Percentiles rank a stretch among this genome's conserved stretches.
Evolutionary conservation across 2,797 vertebrate species (phyloP).

Genomic region (Leptoclinus maculatus): DNA sequence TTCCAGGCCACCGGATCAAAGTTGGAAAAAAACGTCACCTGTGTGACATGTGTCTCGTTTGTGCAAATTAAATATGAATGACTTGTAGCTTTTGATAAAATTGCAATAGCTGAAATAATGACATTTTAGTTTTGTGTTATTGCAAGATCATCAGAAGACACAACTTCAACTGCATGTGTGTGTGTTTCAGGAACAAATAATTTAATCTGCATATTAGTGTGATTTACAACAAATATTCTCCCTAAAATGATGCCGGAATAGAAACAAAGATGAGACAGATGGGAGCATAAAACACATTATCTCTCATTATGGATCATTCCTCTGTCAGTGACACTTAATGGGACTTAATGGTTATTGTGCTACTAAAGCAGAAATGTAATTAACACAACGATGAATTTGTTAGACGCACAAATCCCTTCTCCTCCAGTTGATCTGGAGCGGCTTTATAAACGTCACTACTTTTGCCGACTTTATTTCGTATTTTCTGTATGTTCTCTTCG

Average conservation of each 20-base stretch:
- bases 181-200: background rate
- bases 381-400: background rate
- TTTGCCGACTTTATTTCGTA: too few species aligned
- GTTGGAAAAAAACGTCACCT: conserved; percentile 46
- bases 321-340: background rate
- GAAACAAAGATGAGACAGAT: background rate
- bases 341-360: background rate
- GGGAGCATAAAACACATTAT: fast-evolving
- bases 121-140: background rate
- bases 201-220: background rate
- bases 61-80: background rate
- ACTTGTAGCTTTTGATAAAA: background rate
- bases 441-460: too few species aligned
- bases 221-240: background rate
- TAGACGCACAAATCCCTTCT: too few species aligned
- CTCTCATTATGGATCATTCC: background rate
- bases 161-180: background rate
- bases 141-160: background rate
- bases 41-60: conserved; percentile 1
- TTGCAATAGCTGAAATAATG: background rate
- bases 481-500: too few species aligned
- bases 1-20: conserved; percentile 51
- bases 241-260: fast-evolving
- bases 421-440: too few species aligned
- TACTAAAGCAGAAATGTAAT: background rate